Percentiles rank a stretch among this genome's conserved stretches.
These are phyloP conservation scores for Onychostoma macrolepis DNA, from an alignment of 2,113 vertebrate species.

Conservation along the genomic window DNA sequence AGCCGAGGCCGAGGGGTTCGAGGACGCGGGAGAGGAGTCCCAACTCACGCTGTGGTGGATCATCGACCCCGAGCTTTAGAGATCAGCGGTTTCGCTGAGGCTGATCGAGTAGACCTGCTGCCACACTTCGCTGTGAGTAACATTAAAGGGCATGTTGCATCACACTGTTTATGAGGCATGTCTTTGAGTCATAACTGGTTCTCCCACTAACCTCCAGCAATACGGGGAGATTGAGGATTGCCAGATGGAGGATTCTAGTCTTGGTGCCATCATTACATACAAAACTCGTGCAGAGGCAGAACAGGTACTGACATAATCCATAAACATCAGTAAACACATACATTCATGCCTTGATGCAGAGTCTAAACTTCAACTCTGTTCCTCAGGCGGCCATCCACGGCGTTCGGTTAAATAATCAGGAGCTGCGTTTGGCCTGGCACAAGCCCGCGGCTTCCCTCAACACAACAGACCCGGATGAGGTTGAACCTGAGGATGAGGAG, in stretches of 20 bases:
- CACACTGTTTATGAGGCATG: background rate
- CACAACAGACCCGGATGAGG: conserved; percentile 83
- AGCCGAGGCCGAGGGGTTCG: conserved; percentile 83
- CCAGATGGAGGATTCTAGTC: conserved; percentile 87
- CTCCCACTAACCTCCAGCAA: conserved; percentile 79
- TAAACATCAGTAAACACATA: background rate
- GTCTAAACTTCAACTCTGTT: background rate
- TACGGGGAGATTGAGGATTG: conserved; percentile 98
- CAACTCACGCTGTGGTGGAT: conserved; percentile 87
- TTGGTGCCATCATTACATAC: conserved; percentile 89
- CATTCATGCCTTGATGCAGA: background rate
- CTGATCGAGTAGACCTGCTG: conserved; percentile 88
- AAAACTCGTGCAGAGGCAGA: conserved; percentile 93
- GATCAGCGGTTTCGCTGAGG: conserved; percentile 88
- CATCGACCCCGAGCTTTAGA: conserved; percentile 90
- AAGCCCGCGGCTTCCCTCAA: conserved; percentile 82
- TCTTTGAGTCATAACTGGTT: conserved; percentile 16
- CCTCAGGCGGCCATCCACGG: conserved; percentile 89
- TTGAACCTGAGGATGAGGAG: conserved; percentile 93
- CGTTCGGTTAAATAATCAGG: conserved; percentile 88
- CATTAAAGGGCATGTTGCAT: background rate
- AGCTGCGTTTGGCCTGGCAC: conserved; percentile 91
- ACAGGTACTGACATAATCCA: conserved; percentile 78
- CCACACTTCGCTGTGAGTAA: conserved; percentile 96
- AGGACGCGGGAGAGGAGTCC: conserved; percentile 82